Evolutionary conservation across 2,797 vertebrate species (phyloP).

Genomic region (Alosa sapidissima): DNA sequence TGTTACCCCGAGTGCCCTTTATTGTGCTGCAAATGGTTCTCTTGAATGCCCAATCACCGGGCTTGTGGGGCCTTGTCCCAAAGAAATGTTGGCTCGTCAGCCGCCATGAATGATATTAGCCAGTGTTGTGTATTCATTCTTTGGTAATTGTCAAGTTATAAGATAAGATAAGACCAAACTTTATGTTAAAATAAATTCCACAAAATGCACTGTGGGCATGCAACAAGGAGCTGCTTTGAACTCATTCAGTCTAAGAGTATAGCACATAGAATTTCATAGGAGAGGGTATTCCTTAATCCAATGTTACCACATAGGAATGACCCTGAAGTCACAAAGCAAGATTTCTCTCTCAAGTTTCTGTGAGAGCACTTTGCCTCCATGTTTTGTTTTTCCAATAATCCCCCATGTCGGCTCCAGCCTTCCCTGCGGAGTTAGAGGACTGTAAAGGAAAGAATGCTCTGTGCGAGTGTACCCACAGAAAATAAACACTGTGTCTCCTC

Average conservation of each 20-base stretch:
- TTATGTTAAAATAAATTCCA: too few species aligned
- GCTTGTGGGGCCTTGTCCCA: not conserved
- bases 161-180: too few species aligned
- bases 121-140: not conserved
- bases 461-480: too few species aligned
- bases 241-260: too few species aligned
- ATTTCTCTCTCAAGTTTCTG: not conserved
- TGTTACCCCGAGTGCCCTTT: not conserved
- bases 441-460: too few species aligned
- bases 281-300: too few species aligned
- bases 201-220: too few species aligned
- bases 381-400: not conserved
- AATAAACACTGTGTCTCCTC: too few species aligned
- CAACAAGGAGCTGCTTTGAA: too few species aligned
- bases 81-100: not conserved
- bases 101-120: not conserved
- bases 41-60: not conserved
- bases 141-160: not conserved
- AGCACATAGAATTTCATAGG: too few species aligned
- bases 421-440: not conserved
- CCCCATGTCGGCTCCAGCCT: not conserved
- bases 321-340: not conserved
- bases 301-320: not conserved
- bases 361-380: not conserved
- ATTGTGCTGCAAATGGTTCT: not conserved